Evolutionary conservation across 1,140 invertebrate species (phyloP), one percentile per base, ranked within the genome.

Genomic region (Drosophila ironensis): DNA sequence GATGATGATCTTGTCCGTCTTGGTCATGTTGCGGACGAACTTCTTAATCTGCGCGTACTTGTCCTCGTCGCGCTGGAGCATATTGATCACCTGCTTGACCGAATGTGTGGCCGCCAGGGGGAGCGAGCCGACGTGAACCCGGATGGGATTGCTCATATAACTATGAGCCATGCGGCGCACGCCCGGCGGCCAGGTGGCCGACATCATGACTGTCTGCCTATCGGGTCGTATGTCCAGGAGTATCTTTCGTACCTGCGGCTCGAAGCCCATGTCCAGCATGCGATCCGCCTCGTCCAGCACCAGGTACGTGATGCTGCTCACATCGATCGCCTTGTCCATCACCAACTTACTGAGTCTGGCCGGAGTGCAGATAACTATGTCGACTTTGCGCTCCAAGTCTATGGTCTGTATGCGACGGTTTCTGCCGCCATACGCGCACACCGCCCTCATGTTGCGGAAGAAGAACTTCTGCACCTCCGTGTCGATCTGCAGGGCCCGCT

Each of bases 231-330:
- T 93, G 88, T 96, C 94, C 14, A 96, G 80, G 45, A 98, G 87
- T 41, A 95, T 93, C 68, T 96, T 96, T 24, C 94, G 92, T 46
- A 98, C 97, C 81, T 97, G 96, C 82, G 95, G 95, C 86, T 97
- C 96, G 89, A 97, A 97, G 6, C 95, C 96, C 94, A 97, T 94
- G 72, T 97, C 95, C 46, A 90, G 64, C 88, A 97, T 97, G 40
- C 95, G 92, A 90, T 97, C 96, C 1, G 96, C 97, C 91, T 97
- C 97, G 90, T 98, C 97, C n/a, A 98, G 90, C n/a, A 98, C 96
- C 35, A 98, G 91, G 90, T 96, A 98, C 0, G 96, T 96, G 16
- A 97, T 94, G 14, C 93, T 92, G 11, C 92, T 92, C 0, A 97
- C 91, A 86, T 96, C 93, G 6, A 97, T 92, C 46, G 92, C 81